These are phyloP conservation scores for Athripsodes cinereus DNA, from an alignment of 2,888 invertebrate species.

Conservation along the genomic window DNA sequence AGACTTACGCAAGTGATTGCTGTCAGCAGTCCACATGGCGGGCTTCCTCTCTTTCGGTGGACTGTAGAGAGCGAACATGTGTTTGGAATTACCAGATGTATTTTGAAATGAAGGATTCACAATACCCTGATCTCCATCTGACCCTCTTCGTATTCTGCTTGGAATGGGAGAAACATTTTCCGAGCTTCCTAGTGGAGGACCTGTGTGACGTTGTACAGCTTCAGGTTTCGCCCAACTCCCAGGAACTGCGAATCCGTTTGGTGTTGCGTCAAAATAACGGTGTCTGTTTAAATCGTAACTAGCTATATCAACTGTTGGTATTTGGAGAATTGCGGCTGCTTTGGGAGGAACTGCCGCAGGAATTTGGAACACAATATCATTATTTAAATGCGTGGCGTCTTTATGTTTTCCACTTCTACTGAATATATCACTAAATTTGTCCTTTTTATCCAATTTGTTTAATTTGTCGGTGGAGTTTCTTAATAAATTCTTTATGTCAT, in stretches of 20 bases:
- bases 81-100: slow-evolving; percentile 11
- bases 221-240: slow-evolving; percentile 20
- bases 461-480: slow-evolving; percentile 21
- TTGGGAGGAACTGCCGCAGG: slow-evolving; percentile 55
- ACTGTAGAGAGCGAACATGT: slow-evolving; percentile 44
- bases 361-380: slow-evolving; percentile 33
- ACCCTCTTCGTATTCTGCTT: slow-evolving; percentile 41
- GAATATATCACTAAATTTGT: slow-evolving; percentile 47
- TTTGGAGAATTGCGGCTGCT: slow-evolving; percentile 56
- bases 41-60: slow-evolving; percentile 45
- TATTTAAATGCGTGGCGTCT: slow-evolving; percentile 6
- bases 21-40: slow-evolving; percentile 33
- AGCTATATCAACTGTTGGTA: slow-evolving; percentile 35
- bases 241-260: slow-evolving; percentile 29
- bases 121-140: slow-evolving; percentile 41
- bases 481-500: slow-evolving; percentile 41
- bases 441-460: slow-evolving; percentile 39
- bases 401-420: slow-evolving; percentile 29
- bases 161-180: slow-evolving; percentile 24
- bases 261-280: slow-evolving; percentile 7
- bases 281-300: slow-evolving; percentile 12
- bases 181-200: slow-evolving; percentile 19
- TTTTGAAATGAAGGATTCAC: slow-evolving; percentile 6
- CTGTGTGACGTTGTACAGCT: slow-evolving; percentile 25
- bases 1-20: slow-evolving; percentile 37